Base-by-base conservation (phyloP, 1,140 invertebrate genomes). In the Drosophila tristis region DNA sequence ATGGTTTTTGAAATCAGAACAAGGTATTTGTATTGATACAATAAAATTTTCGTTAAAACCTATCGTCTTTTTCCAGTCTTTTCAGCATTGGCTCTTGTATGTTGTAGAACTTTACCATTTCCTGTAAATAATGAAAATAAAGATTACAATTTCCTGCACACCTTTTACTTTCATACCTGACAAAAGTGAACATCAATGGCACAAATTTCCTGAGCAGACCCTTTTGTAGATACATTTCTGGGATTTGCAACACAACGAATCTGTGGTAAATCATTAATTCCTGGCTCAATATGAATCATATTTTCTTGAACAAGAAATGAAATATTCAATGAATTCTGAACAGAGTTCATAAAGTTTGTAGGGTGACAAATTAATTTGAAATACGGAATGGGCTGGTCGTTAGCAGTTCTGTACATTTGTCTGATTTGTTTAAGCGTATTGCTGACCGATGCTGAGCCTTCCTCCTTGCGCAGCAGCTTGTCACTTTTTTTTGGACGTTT, bases 351-450 rank as follows among this genome's bases (percentile, higher is more conserved):
- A 13, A 85, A 90, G 23, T 90, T 61, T 2, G 66, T 26, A 0
- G 87, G 89, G 70, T 91, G 66, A 23, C 66, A 70, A 23, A 90
- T 90, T 23, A 91, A 23, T 62, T 91, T 89, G 3, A 73, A 90
- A 42, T 89, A 90, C 4, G 89, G 84, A 35, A 90, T 89, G 2
- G 80, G 68, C 31, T 82, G 35, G 49, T 67, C 64, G 7, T 70
- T 60, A n/a, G 70, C 48, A 4, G 50, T 51, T 50, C 65, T 47
- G 43, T 75, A 80, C 4, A 87, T 71, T 23, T 70, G 62, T 5
- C 47, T 65, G 23, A 84, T 77, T 55, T 82, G 67, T 51, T 64
- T 77, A 15, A 90, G 20, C 5, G 70, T 58, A 44, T 70, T 29
- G 25, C 42, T 70, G 9, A 87, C 85, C 11, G 60, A 78, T 1